Conservation (phyloP, 2,113 vertebrate genomes). For the Sinosuthora webbiana region DNA sequence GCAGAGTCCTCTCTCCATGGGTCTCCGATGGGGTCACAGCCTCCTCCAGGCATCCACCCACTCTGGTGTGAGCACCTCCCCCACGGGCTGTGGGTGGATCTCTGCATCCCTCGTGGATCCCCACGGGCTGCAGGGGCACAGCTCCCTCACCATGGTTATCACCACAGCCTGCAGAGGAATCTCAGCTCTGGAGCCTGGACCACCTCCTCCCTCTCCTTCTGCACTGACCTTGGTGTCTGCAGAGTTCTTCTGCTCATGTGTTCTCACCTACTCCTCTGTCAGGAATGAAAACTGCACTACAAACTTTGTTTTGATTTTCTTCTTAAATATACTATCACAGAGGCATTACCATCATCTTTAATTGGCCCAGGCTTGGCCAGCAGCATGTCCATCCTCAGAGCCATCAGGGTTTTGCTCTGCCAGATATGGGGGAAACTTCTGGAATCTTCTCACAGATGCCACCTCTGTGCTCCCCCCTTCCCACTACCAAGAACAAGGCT, state of each 20-base stretch:
- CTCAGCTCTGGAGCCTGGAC: fast-evolving
- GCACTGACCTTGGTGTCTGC: neutral
- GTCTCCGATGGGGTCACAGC: fast-evolving
- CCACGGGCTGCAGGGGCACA: neutral
- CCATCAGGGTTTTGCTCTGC: neutral
- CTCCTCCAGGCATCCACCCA: neutral
- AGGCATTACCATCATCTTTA: too few relatives aligned
- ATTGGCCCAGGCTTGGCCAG: neutral
- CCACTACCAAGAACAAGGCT: neutral
- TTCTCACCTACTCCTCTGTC: neutral
- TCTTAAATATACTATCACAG: too few relatives aligned
- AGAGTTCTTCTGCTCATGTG: neutral
- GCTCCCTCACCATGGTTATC: neutral
- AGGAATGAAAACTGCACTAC: neutral
- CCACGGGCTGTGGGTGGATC: neutral
- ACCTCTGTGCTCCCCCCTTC: neutral
- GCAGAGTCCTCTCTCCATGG: neutral
- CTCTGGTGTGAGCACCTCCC: fast-evolving
- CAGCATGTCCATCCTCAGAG: neutral
- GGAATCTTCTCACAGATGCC: neutral
- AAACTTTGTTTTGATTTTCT: neutral
- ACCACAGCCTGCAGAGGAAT: neutral
- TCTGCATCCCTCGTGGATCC: neutral
- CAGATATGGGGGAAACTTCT: neutral
- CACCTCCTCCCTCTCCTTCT: neutral